A percentile compares a stretch with the other conserved stretches of the same genome.
phyloP scores from a whole-genome alignment of 2,888 invertebrate genomes.

The Coremacera marginata region DNA sequence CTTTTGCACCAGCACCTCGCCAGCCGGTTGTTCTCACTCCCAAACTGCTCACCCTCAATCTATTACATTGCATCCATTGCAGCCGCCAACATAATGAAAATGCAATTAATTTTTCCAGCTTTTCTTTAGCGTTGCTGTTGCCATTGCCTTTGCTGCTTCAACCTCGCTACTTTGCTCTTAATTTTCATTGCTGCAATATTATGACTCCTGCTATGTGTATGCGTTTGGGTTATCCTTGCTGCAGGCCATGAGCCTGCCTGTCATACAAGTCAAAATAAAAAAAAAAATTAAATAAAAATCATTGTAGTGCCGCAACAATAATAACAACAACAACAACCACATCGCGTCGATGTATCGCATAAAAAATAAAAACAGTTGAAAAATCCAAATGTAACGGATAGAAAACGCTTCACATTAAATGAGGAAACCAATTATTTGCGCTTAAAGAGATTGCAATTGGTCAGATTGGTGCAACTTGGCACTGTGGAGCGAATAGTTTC shows the following conservation, averaged over 20 bases:
- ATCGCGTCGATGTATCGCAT: neutral
- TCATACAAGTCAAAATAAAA: constrained; percentile 36
- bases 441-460: constrained; percentile 64
- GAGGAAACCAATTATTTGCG: constrained; percentile 68
- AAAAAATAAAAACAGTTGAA: neutral
- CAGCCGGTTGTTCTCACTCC: neutral
- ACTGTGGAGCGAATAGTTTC: constrained; percentile 1
- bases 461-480: neutral
- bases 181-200: constrained; percentile 46
- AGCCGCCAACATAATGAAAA: constrained; percentile 67
- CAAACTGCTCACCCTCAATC: neutral
- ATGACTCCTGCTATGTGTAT: constrained; percentile 39
- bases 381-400: constrained; percentile 48
- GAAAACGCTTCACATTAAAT: constrained; percentile 62
- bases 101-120: constrained; percentile 69
- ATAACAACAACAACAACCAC: constrained; percentile 3
- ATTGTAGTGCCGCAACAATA: neutral
- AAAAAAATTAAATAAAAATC: neutral
- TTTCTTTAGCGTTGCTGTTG: constrained; percentile 53
- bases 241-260: constrained; percentile 2
- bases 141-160: constrained; percentile 15
- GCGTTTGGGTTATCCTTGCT: constrained; percentile 11
- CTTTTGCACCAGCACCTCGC: constrained; percentile 10
- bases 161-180: constrained; percentile 34
- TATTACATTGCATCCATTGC: constrained; percentile 18